phyloP scores from a whole-genome alignment of 2,113 vertebrate species.

The Pygoscelis adeliae region DNA sequence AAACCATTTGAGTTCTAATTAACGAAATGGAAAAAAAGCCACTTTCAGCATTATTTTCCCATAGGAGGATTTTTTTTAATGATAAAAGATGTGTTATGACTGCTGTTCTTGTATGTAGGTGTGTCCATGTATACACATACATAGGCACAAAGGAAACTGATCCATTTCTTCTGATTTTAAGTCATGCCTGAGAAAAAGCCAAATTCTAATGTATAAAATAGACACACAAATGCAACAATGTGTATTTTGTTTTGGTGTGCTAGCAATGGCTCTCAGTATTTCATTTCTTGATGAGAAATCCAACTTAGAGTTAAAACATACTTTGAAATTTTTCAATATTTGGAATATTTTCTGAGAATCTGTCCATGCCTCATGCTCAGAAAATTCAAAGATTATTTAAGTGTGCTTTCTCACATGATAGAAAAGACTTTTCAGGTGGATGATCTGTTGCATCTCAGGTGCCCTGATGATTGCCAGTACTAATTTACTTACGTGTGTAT shows the following conservation, averaged over 20 bases:
- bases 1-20: background rate
- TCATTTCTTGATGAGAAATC: background rate
- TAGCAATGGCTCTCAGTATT: background rate
- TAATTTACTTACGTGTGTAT: background rate
- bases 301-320: background rate
- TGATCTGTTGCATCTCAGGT: background rate
- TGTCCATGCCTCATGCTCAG: background rate
- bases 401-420: background rate
- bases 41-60: background rate
- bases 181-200: background rate
- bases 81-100: background rate
- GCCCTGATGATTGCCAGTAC: background rate
- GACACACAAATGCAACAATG: background rate
- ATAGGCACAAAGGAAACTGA: background rate
- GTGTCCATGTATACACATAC: background rate
- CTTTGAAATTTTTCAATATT: background rate
- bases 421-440: background rate
- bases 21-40: background rate
- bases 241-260: background rate
- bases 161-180: background rate
- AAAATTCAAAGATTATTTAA: background rate
- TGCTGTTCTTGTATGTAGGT: background rate
- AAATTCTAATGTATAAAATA: background rate
- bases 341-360: background rate
- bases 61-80: background rate